Evolutionary conservation across 2,113 vertebrate species (phyloP), one percentile per base, ranked within the genome.

Genomic region (Electrona antarctica): DNA sequence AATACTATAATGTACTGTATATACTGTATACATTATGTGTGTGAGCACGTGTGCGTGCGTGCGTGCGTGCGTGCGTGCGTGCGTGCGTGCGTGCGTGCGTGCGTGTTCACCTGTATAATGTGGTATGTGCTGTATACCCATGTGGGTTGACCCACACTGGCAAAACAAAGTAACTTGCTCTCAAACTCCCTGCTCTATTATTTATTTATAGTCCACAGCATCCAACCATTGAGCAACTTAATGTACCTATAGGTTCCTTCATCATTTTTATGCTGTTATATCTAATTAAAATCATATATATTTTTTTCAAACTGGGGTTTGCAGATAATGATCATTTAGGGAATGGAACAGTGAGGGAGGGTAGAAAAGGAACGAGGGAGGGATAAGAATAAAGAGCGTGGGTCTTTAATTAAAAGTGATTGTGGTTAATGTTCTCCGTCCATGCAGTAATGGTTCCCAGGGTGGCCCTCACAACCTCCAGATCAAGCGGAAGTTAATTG

Each of bases 371-470:
- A 13, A 50, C 3, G 29, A 45, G 13, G 29, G 69, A 64, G 46
- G 51, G 11, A 47, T 21, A 69, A 10, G 63, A 56, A 64, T 66
- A 50, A 75, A 75, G 74, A 61, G 55, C 4, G 5, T 46, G 69
- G 12, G 68, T 74, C 61, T 79, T 81, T 85, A 84, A 87, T 90
- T 86, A 89, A 77, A 83, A 70, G 64, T 84, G 79, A 88, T 81
- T 80, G 75, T 59, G 67, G 66, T 80, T 86, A 88, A 89, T 85
- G 84, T 71, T 78, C 78, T 83, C 69, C 65, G 58, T 87, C 82
- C 60, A n/a, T 21, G 72, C 75, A 46, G 29, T 80, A 80, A 87
- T 63, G 67, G 73, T 74, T 85, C 76, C 81, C 86, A 66, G 60
- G 59, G 73, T 79, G 77, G 69, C 62, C 74, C 76, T 80, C 58